Percentiles rank a stretch among this genome's conserved stretches.
These are phyloP conservation scores for Taenioides sp. DNA, from an alignment of 2,797 vertebrate genomes.

Conservation along the genomic window DNA sequence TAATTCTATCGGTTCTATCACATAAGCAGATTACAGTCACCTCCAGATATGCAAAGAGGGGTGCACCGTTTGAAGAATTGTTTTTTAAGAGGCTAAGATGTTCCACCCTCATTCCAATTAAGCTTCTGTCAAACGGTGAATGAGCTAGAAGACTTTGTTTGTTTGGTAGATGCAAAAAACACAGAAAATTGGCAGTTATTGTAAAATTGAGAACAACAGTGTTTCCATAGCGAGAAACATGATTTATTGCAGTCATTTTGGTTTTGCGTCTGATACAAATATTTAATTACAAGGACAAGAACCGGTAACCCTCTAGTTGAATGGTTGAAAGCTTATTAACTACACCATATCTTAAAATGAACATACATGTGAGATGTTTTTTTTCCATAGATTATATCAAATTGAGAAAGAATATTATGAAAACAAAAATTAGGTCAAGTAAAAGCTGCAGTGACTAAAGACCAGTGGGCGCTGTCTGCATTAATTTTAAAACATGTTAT, in stretches of 20 bases:
- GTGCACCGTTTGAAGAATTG: constrained; percentile 24
- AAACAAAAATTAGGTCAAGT: too few relatives aligned
- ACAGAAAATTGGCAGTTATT: background rate
- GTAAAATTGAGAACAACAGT: background rate
- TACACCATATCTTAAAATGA: too few relatives aligned
- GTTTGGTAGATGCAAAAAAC: background rate
- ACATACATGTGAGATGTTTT: too few relatives aligned
- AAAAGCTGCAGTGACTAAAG: too few relatives aligned
- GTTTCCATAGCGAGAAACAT: background rate
- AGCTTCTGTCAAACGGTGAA: constrained; percentile 9
- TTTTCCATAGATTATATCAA: too few relatives aligned
- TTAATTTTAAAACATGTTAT: too few relatives aligned
- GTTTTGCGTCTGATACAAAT: background rate
- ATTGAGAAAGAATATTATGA: too few relatives aligned
- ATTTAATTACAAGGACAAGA: background rate
- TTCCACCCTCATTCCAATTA: constrained; percentile 22
- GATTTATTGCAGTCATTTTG: background rate
- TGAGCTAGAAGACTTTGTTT: constrained; percentile 9
- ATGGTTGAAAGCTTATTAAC: background rate
- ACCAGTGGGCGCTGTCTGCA: too few relatives aligned
- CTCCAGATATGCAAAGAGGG: constrained; percentile 39
- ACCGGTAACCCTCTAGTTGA: background rate
- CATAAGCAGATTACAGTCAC: constrained; percentile 61
- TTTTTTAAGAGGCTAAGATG: constrained; percentile 25
- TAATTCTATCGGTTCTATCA: constrained; percentile 47